Evolutionary conservation across 2,113 vertebrate species (phyloP).

Genomic region (Thalassoma bifasciatum): DNA sequence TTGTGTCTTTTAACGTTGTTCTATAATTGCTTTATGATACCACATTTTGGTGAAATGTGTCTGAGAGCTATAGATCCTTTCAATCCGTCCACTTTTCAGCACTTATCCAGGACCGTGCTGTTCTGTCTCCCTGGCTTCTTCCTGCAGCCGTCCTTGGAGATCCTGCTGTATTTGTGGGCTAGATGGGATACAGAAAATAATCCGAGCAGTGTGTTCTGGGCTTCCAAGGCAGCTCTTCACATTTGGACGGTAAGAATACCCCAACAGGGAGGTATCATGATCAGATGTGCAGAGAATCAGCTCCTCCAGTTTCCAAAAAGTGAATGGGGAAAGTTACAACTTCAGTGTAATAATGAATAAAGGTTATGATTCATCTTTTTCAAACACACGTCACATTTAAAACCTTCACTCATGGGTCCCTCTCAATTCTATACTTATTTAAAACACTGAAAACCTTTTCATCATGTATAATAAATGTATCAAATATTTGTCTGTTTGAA

Average conservation of each 20-base stretch:
- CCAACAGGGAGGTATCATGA: background rate
- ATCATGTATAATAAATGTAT: too few relatives aligned
- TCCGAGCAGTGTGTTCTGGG: conserved; percentile 26
- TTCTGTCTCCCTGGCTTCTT: conserved; percentile 14
- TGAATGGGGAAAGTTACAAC: background rate
- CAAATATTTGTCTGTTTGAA: too few relatives aligned
- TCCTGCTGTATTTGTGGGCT: background rate
- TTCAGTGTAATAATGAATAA: too few relatives aligned
- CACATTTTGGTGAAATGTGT: conserved; percentile 5
- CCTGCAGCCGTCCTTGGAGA: conserved; percentile 9
- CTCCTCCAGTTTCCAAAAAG: background rate
- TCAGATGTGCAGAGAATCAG: background rate
- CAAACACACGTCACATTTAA: too few relatives aligned
- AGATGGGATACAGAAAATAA: conserved; percentile 22
- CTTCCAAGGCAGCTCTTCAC: conserved; percentile 12
- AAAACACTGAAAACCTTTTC: too few relatives aligned
- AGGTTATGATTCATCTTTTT: too few relatives aligned
- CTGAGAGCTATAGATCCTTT: conserved; percentile 24
- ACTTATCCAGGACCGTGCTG: conserved; percentile 8
- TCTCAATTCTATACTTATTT: too few relatives aligned
- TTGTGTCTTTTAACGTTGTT: too few relatives aligned
- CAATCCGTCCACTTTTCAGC: conserved; percentile 21
- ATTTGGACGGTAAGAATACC: conserved; percentile 1
- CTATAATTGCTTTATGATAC: background rate
- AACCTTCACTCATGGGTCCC: too few relatives aligned